Percentiles rank a stretch among this genome's conserved stretches.
Conservation (phyloP, 1,140 invertebrate species). For the Capitella teleta region DNA sequence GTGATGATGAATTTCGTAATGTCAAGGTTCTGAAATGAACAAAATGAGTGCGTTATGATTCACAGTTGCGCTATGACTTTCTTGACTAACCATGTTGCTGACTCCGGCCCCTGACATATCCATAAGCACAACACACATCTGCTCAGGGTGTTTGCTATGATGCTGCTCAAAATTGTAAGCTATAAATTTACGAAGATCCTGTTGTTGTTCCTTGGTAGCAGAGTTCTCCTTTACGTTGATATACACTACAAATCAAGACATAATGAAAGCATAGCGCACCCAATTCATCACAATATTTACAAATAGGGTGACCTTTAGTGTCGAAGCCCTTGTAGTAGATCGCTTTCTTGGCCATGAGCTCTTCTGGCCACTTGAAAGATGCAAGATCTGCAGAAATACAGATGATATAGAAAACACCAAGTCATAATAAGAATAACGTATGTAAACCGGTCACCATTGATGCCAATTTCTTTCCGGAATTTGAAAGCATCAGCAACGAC, state of each 20-base stretch:
- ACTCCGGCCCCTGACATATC: conserved; percentile 77
- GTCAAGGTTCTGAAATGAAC: conserved; percentile 37
- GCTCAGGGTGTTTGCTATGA: conserved; percentile 58
- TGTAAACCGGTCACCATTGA: too few relatives aligned
- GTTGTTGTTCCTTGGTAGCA: conserved; percentile 57
- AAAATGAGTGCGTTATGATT: too few relatives aligned
- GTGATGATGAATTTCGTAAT: conserved; percentile 62
- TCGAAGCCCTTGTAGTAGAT: conserved; percentile 64
- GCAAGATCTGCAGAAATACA: too few relatives aligned
- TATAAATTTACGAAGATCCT: conserved; percentile 62
- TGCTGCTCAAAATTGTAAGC: conserved; percentile 76
- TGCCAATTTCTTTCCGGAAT: neutral
- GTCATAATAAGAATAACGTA: too few relatives aligned
- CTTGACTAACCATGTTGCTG: conserved; percentile 65
- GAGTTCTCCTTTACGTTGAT: conserved; percentile 30
- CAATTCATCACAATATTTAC: too few relatives aligned
- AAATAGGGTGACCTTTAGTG: too few relatives aligned
- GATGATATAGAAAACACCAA: too few relatives aligned
- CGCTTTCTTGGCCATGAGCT: conserved; percentile 63
- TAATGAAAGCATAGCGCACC: too few relatives aligned
- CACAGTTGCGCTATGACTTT: neutral
- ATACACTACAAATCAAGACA: too few relatives aligned
- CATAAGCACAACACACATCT: conserved; percentile 72
- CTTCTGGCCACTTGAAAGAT: conserved; percentile 54
- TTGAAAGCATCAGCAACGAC: conserved; percentile 1